A percentile compares a stretch with the other conserved stretches of the same genome.
Conservation (phyloP, 2,797 vertebrate genomes). For the Clarias pachynema region DNA sequence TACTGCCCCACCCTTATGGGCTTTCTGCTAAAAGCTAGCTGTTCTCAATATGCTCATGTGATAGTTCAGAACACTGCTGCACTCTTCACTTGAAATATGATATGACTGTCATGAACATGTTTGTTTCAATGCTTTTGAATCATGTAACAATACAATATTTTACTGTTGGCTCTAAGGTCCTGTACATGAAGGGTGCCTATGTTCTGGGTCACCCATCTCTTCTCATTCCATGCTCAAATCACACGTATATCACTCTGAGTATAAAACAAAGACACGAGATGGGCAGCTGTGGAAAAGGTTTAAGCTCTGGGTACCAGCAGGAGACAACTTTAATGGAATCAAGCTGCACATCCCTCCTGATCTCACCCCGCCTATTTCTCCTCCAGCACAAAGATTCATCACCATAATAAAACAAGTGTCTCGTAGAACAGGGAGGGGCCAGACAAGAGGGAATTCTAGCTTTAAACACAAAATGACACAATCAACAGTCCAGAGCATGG, state of each 20-base stretch:
- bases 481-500: conserved; percentile 37
- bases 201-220: conserved; percentile 26
- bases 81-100: conserved; percentile 33
- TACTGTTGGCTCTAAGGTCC: not conserved
- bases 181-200: not conserved
- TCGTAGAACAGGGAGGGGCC: conserved; percentile 49
- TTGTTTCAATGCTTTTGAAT: not conserved
- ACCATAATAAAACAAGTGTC: conserved; percentile 57
- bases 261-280: conserved; percentile 27
- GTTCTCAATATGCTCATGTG: conserved; percentile 35
- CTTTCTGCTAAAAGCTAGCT: conserved; percentile 45
- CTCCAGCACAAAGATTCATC: conserved; percentile 49
- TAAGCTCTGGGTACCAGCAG: conserved; percentile 19
- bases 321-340: conserved; percentile 29
- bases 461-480: conserved; percentile 26
- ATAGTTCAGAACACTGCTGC: conserved; percentile 31
- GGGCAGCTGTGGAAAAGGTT: conserved; percentile 25
- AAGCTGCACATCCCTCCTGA: conserved; percentile 9
- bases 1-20: conserved; percentile 53
- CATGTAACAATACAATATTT: not conserved
- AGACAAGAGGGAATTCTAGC: conserved; percentile 43
- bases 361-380: conserved; percentile 30
- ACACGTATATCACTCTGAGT: not conserved
- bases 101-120: not conserved
- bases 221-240: conserved; percentile 25